These are phyloP conservation scores for Addax nasomaculatus DNA, from an alignment of 2,113 vertebrate species.

Conservation along the genomic window DNA sequence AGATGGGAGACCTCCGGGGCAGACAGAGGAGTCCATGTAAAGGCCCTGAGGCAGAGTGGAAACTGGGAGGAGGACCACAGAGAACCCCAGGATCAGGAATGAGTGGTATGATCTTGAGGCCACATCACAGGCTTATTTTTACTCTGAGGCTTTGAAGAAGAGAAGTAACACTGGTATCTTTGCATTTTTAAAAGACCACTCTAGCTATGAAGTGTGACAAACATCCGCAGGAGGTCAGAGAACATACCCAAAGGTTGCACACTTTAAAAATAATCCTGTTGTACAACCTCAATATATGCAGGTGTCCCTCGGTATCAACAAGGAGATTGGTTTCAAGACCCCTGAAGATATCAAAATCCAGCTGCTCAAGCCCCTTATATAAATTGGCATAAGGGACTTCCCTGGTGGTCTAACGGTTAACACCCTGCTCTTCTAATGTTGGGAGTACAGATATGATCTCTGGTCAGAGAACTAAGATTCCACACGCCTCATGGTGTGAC, in stretches of 20 bases:
- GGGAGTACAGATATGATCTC: not conserved
- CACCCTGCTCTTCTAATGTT: not conserved
- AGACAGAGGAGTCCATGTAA: not conserved
- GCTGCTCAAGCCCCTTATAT: not conserved
- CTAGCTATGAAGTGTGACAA: not conserved
- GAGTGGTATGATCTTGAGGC: not conserved
- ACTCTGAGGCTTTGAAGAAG: not conserved
- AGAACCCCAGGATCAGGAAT: not conserved
- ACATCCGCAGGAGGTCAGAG: not conserved
- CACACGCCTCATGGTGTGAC: not conserved
- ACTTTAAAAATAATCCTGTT: not conserved
- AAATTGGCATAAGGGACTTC: not conserved
- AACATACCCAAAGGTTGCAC: not conserved
- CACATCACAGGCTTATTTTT: not conserved
- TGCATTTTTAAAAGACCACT: not conserved
- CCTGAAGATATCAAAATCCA: not conserved
- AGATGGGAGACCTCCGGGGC: not conserved
- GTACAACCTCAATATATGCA: not conserved
- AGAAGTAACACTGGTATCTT: not conserved
- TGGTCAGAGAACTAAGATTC: not conserved
- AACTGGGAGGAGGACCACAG: not conserved
- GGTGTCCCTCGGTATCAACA: not conserved
- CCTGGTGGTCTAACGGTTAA: not conserved
- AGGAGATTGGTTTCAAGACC: not conserved
- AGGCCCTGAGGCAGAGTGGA: not conserved